Conservation (phyloP, 2,888 invertebrate genomes). For the Drosophila leonis region DNA sequence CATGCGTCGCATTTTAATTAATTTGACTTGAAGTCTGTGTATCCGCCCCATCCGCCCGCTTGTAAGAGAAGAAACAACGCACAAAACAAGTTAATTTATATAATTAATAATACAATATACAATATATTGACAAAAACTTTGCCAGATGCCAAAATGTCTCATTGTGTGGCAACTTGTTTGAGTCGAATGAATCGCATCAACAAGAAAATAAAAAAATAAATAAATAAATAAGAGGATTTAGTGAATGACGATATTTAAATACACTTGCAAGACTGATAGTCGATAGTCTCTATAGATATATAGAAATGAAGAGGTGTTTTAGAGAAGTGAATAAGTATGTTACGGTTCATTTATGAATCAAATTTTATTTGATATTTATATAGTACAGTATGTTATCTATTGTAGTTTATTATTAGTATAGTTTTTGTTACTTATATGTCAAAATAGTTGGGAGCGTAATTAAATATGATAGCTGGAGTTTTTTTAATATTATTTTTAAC, state of each 20-base stretch:
- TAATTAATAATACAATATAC: conserved; percentile 68
- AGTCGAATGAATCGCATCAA: conserved; percentile 26
- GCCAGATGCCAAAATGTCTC: conserved; percentile 56
- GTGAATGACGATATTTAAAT: conserved; percentile 6
- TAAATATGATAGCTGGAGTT: too few species aligned
- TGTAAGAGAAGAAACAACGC: conserved; percentile 29
- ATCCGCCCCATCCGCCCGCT: conserved; percentile 23
- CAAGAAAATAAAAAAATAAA: conserved; percentile 2
- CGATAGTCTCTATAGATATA: too few species aligned
- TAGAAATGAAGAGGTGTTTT: too few species aligned
- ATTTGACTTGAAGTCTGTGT: conserved; percentile 37
- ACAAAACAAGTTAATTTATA: conserved; percentile 66
- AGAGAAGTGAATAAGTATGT: too few species aligned
- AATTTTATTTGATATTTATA: too few species aligned
- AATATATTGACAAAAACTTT: conserved; percentile 52
- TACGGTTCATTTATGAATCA: too few species aligned
- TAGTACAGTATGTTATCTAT: too few species aligned
- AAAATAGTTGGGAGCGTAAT: too few species aligned
- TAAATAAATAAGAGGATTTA: not conserved
- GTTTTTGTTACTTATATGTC: too few species aligned
- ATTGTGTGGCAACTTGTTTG: conserved; percentile 73
- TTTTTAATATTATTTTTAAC: too few species aligned
- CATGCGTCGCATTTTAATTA: conserved; percentile 50
- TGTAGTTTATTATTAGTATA: too few species aligned
- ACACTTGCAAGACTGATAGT: conserved; percentile 11